Evolutionary conservation across 1,140 invertebrate species (phyloP), one percentile per base, ranked within the genome.

Genomic region (Papilio glaucus): DNA sequence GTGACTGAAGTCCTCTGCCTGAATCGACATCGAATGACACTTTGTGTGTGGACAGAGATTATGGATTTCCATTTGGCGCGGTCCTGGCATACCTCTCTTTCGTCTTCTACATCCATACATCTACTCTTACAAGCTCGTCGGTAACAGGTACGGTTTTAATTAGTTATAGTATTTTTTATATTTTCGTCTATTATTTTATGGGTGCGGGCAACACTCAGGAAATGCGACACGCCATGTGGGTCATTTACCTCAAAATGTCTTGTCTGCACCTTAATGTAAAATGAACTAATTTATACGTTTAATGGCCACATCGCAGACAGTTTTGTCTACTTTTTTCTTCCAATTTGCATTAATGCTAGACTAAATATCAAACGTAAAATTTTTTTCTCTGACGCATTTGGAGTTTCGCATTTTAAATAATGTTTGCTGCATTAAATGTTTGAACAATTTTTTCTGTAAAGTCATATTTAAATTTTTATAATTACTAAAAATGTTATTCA

Each of bases 201-300:
- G 49, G 21, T 57, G 12, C 12, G 9, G 21, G 18, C 10, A 9
- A 24, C 49, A 26, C 49, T 8, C 21, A 57, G 49, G 49, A 57
- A 57, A 57, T 57, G 49, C 49, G 49, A 57, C 49, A 57, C 49
- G 49, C 49, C 49, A 26, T 57, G 21, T 57, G 21, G 49, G 49
- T 57, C 49, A 57, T 57, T 57, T 57, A 57, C 49, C 49, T 57
- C 49, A 26, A 57, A 57, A 57, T 57, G 21, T 57, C n/a, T 57
- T 57, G 49, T 57, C 49, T 57, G 49, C 49, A 57, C 49, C 21
- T 57, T 57, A 21, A 57, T 57, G 49, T 57, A 57, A 57, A 57
- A 57, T 57, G 21, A 26, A 57, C 49, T 57, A 57, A 57, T 57
- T 26, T 57, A 57, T 49, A 18, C 45, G 45, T 49, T 18, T 49